Conservation (phyloP, 2,888 invertebrate genomes). For the Synanthedon tipuliformis region DNA sequence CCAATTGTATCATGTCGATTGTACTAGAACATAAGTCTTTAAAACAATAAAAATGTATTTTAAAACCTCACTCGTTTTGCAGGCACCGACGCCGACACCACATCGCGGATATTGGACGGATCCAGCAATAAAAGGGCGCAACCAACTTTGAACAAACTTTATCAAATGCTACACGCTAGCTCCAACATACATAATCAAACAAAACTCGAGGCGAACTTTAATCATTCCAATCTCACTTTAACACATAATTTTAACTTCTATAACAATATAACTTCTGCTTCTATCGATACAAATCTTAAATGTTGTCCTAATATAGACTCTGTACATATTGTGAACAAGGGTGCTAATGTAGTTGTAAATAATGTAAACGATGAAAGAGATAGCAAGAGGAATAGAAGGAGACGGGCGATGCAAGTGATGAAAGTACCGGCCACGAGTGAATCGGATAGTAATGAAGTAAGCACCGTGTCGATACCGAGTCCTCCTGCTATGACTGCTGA, state of each 20-base stretch:
- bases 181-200: slow-evolving; percentile 33
- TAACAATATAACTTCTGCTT: slow-evolving; percentile 17
- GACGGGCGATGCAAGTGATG: slow-evolving; percentile 38
- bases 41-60: not conserved
- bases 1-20: too few species aligned
- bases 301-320: slow-evolving; percentile 21
- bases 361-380: slow-evolving; percentile 14
- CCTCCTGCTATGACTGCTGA: slow-evolving; percentile 31
- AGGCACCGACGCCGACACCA: slow-evolving; percentile 52
- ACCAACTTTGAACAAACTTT: slow-evolving; percentile 53
- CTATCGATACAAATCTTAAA: slow-evolving; percentile 18
- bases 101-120: slow-evolving; percentile 32
- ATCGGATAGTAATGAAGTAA: slow-evolving; percentile 15
- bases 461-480: slow-evolving; percentile 22
- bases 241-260: slow-evolving; percentile 27
- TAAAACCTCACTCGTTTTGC: slow-evolving; percentile 9
- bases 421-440: slow-evolving; percentile 18
- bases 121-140: slow-evolving; percentile 24
- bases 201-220: slow-evolving; percentile 25
- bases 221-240: slow-evolving; percentile 32
- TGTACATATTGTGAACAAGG: slow-evolving; percentile 11
- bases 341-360: slow-evolving; percentile 28
- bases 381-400: slow-evolving; percentile 31
- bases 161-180: slow-evolving; percentile 51
- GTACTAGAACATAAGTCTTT: not conserved